Evolutionary conservation across 1,140 invertebrate species (phyloP), one percentile per base, ranked within the genome.

Genomic region (Lasaia peninsularis): DNA sequence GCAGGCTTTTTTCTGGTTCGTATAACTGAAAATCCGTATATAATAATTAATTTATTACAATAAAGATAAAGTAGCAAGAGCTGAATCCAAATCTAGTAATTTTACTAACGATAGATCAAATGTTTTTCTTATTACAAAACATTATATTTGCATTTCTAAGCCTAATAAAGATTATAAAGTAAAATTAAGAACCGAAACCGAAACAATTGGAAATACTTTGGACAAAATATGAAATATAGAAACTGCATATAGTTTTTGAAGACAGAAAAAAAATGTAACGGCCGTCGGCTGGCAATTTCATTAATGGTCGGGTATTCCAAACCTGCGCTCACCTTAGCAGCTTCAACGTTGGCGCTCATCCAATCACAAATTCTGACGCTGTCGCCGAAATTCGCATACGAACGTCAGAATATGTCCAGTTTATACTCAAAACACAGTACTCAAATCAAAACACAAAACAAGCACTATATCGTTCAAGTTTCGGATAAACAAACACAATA

Each of bases 341-440:
- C 20, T 48, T 48, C 40, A 48, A 48, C 20, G 40, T 48, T 48
- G 40, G 40, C 40, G 40, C 40, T 48, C 40, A 48, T 48, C 40
- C 40, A 48, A 48, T 48, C 40, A 48, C 40, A 48, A 48, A 48
- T 48, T 48, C 40, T 48, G 40, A 48, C 40, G 40, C 40, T 48
- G 40, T 21, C 40, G 40, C 40, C 40, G 40, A 48, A 48, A 48
- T 5, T 48, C 40, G 40, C 40, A 48, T 48, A 21, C 18, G 40
- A 48, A 48, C 40, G 40, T 48, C 40, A 48, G 60, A 68, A 66
- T 65, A 75, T 60, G 58, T 40, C 56, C 50, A 71, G 63, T 71
- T 63, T 78, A 70, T 72, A 61, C 71, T 70, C 72, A 69, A 72
- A 66, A 62, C 74, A 78, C 72, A 77, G 66, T 71, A 73, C 70